Percentiles rank a stretch among this genome's conserved stretches.
phyloP scores from a whole-genome alignment of 2,113 vertebrate species.

The Harpagus bidentatus region DNA sequence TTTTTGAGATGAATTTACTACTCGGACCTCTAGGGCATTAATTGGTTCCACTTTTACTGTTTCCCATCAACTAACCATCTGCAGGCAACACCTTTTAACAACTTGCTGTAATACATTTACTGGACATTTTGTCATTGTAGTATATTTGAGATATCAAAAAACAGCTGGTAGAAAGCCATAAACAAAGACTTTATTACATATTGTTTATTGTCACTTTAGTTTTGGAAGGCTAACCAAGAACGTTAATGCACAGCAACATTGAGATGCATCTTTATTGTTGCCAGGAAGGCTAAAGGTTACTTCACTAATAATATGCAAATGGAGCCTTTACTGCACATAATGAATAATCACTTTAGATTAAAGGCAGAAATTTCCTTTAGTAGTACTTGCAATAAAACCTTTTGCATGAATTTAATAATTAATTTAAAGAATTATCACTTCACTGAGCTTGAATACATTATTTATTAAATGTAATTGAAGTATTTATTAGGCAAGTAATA shows the following conservation, averaged over 20 bases:
- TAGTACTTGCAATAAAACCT: conserved; percentile 69
- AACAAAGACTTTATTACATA: conserved; percentile 68
- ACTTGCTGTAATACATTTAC: conserved; percentile 71
- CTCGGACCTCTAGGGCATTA: conserved; percentile 56
- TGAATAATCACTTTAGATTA: conserved; percentile 76
- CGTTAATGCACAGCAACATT: conserved; percentile 27
- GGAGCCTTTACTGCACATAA: conserved; percentile 68
- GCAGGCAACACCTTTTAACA: conserved; percentile 71
- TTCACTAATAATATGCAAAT: conserved; percentile 78
- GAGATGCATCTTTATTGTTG: conserved; percentile 58
- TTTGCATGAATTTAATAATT: conserved; percentile 79
- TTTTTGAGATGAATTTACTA: conserved; percentile 64
- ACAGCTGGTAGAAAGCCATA: conserved; percentile 73
- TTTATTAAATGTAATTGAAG: conserved; percentile 82
- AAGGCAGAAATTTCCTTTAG: conserved; percentile 72
- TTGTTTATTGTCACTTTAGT: conserved; percentile 67
- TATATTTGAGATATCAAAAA: conserved; percentile 73
- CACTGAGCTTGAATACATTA: conserved; percentile 72
- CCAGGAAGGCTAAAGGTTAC: conserved; percentile 72
- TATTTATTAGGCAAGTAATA: conserved; percentile 79
- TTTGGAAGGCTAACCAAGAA: conserved; percentile 58
- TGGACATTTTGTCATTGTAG: conserved; percentile 75
- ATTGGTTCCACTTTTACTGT: conserved; percentile 65
- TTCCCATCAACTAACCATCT: conserved; percentile 76
- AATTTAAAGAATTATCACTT: conserved; percentile 79